Base-by-base conservation (phyloP, 2,113 vertebrate species). In the Centropus bengalensis region DNA sequence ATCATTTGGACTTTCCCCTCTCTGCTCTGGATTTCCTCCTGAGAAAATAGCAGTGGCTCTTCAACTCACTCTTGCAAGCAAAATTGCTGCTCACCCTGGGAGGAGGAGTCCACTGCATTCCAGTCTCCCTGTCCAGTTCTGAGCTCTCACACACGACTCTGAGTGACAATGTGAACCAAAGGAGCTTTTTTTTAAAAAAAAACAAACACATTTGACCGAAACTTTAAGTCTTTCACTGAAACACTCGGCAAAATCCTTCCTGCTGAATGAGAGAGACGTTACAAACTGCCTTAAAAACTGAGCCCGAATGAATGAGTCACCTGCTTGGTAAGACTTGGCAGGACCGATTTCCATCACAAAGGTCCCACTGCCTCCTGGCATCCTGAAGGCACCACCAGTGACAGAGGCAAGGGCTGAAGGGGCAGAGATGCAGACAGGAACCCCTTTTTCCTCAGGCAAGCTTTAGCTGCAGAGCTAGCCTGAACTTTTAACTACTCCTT, bases 331-430 rank as follows among this genome's bases (percentile, higher is more conserved):
- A 80, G 40, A 82, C n/a, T 20, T 85, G 87, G 81, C 55, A 94
- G 85, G 63, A 59, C n/a, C 76, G 45, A 92, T 87, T 84, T 88
- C 69, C 77, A 87, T 93, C 51, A 45, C 84, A 89, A 95, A 94
- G 68, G 51, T 82, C 87, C 63, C 70, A 44, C 19, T 27, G 74
- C 70, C 67, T 87, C 20, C 75, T 85, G 55, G 77, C 74, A 85
- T 44, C 85, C 38, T 23, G 56, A 81, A 51, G 47, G 56, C 23
- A 78, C 1, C 14, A 24, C 55, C 55, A 84, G 69, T 44, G 70
- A 68, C 47, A 86, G 79, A 64, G 69, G 49, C 58, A 76, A 84
- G 36, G 49, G 68, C 54, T 20, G 74, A 81, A 52, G 7, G 80
- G 56, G 70, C 2, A 56, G 2, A 82, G 73, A 77, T 36, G 47